Conservation (phyloP, 1,140 invertebrate species). For the Apis dorsata region DNA sequence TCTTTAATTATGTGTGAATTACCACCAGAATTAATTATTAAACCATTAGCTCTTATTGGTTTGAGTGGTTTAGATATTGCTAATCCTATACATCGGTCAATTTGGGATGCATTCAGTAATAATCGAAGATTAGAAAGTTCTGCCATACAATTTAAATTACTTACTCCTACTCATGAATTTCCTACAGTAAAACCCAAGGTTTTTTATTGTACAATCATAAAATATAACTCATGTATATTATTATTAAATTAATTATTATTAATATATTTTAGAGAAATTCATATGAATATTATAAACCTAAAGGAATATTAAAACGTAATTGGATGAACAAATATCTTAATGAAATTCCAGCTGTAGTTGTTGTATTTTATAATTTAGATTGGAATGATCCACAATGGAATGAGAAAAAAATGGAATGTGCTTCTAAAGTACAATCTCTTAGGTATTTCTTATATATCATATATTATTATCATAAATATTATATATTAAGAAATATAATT, state of each 20-base stretch:
- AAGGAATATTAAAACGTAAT: constrained; percentile 96
- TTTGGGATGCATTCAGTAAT: constrained; percentile 95
- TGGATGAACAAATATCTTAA: constrained; percentile 98
- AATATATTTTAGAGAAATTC: constrained; percentile 85
- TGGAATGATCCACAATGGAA: constrained; percentile 97
- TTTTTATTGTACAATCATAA: not conserved
- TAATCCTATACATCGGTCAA: constrained; percentile 92
- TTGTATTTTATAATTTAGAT: constrained; percentile 97
- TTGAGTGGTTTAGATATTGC: constrained; percentile 91
- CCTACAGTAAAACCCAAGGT: constrained; percentile 94
- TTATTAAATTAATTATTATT: constrained; percentile 14
- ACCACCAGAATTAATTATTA: constrained; percentile 87
- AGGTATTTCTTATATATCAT: constrained; percentile 80
- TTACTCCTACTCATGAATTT: constrained; percentile 90
- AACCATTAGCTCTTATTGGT: constrained; percentile 91
- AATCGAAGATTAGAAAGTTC: constrained; percentile 89
- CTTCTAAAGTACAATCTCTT: constrained; percentile 92
- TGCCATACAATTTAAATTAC: constrained; percentile 91
- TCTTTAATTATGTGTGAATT: constrained; percentile 81
- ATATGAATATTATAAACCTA: constrained; percentile 97
- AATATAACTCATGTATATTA: constrained; percentile 15
- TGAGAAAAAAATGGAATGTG: constrained; percentile 96
- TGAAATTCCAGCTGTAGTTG: constrained; percentile 94
- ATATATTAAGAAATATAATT: constrained; percentile 13
- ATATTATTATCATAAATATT: not conserved